Conservation (phyloP, 2,113 vertebrate species). For the Cephalopholis sonnerati region DNA sequence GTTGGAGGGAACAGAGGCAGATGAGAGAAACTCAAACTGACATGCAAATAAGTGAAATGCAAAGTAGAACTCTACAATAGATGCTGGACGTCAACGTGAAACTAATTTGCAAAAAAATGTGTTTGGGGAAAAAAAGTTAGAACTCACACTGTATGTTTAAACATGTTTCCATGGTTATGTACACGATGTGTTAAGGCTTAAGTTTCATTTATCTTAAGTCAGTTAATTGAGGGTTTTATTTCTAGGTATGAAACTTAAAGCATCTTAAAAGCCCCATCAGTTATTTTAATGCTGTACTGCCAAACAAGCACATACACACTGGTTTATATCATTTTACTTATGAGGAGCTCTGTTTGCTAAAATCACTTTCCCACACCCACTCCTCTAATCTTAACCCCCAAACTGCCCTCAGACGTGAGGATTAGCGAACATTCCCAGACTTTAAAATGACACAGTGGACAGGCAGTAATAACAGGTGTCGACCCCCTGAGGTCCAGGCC, state of each 20-base stretch:
- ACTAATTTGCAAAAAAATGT: not conserved
- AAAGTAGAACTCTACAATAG: not conserved
- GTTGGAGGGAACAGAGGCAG: not conserved
- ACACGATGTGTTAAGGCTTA: not conserved
- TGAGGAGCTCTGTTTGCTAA: not conserved
- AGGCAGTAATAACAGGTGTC: slow-evolving; percentile 3
- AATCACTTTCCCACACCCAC: too few relatives aligned
- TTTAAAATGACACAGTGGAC: slow-evolving; percentile 13
- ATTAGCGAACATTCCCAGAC: slow-evolving; percentile 7
- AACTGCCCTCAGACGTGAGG: not conserved
- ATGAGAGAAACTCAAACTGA: not conserved
- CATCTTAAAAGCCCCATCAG: not conserved
- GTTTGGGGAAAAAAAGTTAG: not conserved
- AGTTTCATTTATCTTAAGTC: not conserved
- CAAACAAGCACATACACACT: not conserved
- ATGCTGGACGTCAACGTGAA: not conserved
- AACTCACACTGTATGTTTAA: not conserved
- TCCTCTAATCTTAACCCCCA: not conserved
- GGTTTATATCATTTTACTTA: not conserved
- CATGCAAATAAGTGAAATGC: slow-evolving; percentile 1
- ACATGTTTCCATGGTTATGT: not conserved
- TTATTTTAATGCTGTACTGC: not conserved
- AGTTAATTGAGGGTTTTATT: not conserved
- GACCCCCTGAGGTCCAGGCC: not conserved
- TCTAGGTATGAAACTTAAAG: not conserved